Conservation (phyloP, 1,140 invertebrate species). For the Xylocopa sonorina region DNA sequence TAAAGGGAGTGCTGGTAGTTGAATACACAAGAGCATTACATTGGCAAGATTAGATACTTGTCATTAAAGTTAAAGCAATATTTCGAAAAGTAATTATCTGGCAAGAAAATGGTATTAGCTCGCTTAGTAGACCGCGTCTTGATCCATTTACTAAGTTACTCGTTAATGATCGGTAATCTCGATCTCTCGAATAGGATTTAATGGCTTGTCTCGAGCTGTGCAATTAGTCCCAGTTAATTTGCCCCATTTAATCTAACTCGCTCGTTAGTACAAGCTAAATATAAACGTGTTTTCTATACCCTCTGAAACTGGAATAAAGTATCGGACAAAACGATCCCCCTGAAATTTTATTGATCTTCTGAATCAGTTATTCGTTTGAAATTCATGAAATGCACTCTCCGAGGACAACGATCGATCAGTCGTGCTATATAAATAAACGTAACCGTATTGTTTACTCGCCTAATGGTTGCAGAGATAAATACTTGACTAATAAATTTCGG, state of each 20-base stretch:
- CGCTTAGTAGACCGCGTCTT: slow-evolving; percentile 17
- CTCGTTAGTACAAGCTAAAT: slow-evolving; percentile 17
- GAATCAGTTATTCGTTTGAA: too few relatives aligned
- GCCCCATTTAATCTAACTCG: slow-evolving; percentile 50
- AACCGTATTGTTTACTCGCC: background rate
- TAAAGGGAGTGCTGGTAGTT: too few relatives aligned
- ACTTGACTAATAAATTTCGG: background rate
- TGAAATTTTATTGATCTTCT: too few relatives aligned
- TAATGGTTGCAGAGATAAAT: background rate
- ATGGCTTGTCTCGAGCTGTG: slow-evolving; percentile 57
- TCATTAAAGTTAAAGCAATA: background rate
- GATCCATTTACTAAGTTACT: slow-evolving; percentile 54
- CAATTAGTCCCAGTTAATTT: slow-evolving; percentile 64
- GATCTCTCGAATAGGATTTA: slow-evolving; percentile 62
- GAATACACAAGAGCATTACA: too few relatives aligned
- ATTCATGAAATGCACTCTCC: too few relatives aligned
- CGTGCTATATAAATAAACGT: background rate
- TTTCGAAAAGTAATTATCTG: background rate
- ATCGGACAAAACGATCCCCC: too few relatives aligned
- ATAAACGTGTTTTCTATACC: background rate
- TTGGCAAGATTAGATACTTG: background rate
- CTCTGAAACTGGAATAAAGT: too few relatives aligned
- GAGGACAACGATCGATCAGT: too few relatives aligned
- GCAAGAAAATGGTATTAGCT: slow-evolving; percentile 18
- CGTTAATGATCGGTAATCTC: slow-evolving; percentile 54